Evolutionary conservation across 2,888 invertebrate species (phyloP), one percentile per base, ranked within the genome.

Genomic region (Chrysomela aeneicollis): DNA sequence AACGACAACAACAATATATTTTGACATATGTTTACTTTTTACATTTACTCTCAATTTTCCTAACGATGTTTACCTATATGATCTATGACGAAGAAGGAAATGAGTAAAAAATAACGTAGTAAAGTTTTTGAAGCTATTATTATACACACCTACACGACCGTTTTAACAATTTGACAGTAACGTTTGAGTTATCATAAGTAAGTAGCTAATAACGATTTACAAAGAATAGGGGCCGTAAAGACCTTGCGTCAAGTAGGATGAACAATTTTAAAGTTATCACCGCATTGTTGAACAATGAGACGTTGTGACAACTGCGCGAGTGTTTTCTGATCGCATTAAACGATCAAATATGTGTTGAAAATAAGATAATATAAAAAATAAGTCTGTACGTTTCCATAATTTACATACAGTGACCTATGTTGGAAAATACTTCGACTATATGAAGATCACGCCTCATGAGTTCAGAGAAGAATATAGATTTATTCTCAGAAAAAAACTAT

Each of bases 191-290:
- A 74, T 75, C 75, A 74, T 70, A 73, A 72, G 75, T 76, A 76
- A 76, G 75, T 74, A 76, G 74, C 76, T 77, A 76, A 76, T 77
- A 75, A 73, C 71, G 71, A 74, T 75, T 72, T 75, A 77, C 76
- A 77, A 77, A 79, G 79, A 79, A 80, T 79, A 80, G 80, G 80
- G 80, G 76, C 76, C 78, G 74, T 78, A 79, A 80, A 79, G 79
- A 79, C 79, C 79, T 79, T 78, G 78, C 77, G 77, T 80, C 78
- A 79, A 80, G 79, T 80, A 80, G 79, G 78, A 79, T 79, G 78
- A 79, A 78, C 74, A 75, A 74, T 78, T 78, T 77, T 77, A 79
- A 78, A 78, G 75, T 77, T 79, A 78, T 80, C 76, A 77, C 76
- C 77, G n/a, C n/a, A 78, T 78, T 76, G 78, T 77, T 74, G 70